Percentiles rank a stretch among this genome's conserved stretches.
Conservation (phyloP, 2,888 invertebrate genomes). For the Heliconius sara region DNA sequence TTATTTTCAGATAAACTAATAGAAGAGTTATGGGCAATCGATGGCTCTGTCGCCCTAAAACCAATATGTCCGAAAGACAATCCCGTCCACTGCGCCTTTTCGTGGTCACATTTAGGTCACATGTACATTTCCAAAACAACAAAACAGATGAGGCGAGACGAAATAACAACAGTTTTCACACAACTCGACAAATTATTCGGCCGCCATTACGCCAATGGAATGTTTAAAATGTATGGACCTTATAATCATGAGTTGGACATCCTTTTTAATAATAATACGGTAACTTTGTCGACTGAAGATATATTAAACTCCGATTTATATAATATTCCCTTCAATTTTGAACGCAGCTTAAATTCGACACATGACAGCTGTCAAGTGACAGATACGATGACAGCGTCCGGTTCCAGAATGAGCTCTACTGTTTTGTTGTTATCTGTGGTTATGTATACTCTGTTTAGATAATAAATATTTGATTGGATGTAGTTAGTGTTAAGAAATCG, state of each 20-base stretch:
- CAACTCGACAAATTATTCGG: conserved; percentile 89
- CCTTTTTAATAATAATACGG: conserved; percentile 86
- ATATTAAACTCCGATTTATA: conserved; percentile 68
- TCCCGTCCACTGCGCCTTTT: conserved; percentile 83
- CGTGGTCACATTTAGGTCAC: conserved; percentile 88
- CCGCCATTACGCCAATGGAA: conserved; percentile 79
- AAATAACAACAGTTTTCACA: conserved; percentile 88
- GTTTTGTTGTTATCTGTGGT: conserved; percentile 61
- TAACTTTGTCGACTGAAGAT: conserved; percentile 60
- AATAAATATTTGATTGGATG: background rate
- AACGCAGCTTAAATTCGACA: conserved; percentile 60
- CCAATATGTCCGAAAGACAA: conserved; percentile 85
- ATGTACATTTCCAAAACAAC: conserved; percentile 85
- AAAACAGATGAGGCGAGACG: conserved; percentile 84
- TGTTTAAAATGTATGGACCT: conserved; percentile 88
- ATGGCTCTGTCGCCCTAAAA: conserved; percentile 70
- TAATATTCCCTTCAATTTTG: conserved; percentile 70
- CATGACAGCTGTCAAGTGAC: conserved; percentile 57
- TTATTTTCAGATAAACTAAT: conserved; percentile 61
- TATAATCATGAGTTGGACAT: conserved; percentile 86
- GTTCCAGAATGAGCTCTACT: conserved; percentile 56
- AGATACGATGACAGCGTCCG: conserved; percentile 58
- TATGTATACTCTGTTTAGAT: conserved; percentile 53
- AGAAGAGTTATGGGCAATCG: conserved; percentile 70
- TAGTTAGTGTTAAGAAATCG: background rate